Conservation (phyloP, 2,888 invertebrate genomes). For the Cordylochernes scorpioides region DNA sequence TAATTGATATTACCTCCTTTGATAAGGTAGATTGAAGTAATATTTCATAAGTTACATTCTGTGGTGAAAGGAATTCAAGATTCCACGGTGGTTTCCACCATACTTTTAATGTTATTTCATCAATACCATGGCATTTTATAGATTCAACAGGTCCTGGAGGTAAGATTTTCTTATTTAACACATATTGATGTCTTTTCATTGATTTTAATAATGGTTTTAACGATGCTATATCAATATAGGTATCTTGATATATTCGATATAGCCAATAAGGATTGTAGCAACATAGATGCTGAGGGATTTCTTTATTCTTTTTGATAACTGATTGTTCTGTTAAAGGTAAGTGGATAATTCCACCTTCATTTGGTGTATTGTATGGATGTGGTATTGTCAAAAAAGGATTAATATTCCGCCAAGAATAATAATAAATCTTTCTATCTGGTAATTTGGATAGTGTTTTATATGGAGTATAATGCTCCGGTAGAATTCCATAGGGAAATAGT, state of each 20-base stretch:
- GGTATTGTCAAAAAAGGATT: slow-evolving; percentile 18
- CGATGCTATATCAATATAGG: slow-evolving; percentile 20
- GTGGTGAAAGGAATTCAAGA: slow-evolving; percentile 4
- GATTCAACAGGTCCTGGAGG: slow-evolving; percentile 6
- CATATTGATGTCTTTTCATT: not conserved
- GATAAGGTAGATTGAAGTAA: slow-evolving; percentile 8
- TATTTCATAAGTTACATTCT: slow-evolving; percentile 10
- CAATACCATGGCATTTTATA: slow-evolving; percentile 1
- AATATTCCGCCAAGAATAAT: slow-evolving; percentile 23
- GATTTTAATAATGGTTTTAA: slow-evolving; percentile 3
- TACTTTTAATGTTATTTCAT: slow-evolving; percentile 1
- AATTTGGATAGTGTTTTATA: slow-evolving; percentile 22
- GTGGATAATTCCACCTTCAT: slow-evolving; percentile 23
- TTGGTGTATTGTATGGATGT: slow-evolving; percentile 21
- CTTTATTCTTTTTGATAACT: slow-evolving; percentile 15
- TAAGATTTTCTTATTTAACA: not conserved
- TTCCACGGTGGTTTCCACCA: slow-evolving; percentile 12
- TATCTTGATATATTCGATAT: slow-evolving; percentile 28
- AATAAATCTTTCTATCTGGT: slow-evolving; percentile 19
- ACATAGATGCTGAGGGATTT: slow-evolving; percentile 24
- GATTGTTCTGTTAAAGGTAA: slow-evolving; percentile 18
- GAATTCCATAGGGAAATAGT: slow-evolving; percentile 27
- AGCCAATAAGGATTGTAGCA: slow-evolving; percentile 27
- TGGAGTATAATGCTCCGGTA: slow-evolving; percentile 24
- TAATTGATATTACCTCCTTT: no score